Evolutionary conservation across 2,888 invertebrate genomes (phyloP).

Genomic region (Coelogynopora nodosa): DNA sequence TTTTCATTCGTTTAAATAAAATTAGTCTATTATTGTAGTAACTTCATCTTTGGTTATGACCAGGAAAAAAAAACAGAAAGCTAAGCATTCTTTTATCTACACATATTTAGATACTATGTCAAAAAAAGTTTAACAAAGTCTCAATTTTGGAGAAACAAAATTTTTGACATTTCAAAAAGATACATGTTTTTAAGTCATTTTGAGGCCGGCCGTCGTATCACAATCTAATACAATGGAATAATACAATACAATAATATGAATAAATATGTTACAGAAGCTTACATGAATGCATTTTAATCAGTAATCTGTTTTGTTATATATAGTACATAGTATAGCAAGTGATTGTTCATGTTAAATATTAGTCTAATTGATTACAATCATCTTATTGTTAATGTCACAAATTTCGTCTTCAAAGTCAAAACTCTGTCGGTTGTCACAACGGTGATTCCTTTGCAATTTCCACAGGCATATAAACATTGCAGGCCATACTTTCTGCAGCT

Average conservation of each 20-base stretch:
- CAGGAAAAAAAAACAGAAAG: slow-evolving; percentile 3
- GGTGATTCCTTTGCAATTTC: not conserved
- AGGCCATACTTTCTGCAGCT: not conserved
- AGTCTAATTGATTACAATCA: not conserved
- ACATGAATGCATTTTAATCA: not conserved
- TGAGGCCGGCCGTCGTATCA: not conserved
- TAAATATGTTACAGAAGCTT: not conserved
- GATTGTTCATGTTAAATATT: not conserved
- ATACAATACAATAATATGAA: not conserved
- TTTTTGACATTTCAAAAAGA: not conserved
- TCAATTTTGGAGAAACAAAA: not conserved
- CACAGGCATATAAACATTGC: not conserved
- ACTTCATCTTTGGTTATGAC: not conserved
- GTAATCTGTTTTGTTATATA: not conserved
- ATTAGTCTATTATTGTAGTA: too few relatives aligned
- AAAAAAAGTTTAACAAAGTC: not conserved
- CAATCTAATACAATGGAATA: not conserved
- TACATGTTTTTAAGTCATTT: not conserved
- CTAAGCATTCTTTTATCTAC: not conserved
- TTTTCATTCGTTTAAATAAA: too few relatives aligned
- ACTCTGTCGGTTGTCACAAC: not conserved
- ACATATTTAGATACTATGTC: not conserved
- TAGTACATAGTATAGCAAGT: not conserved
- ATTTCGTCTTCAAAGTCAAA: not conserved
- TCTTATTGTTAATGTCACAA: not conserved